A percentile compares a stretch with the other conserved stretches of the same genome.
Evolutionary conservation across 2,888 invertebrate species (phyloP).

Genomic region (Calliphora vomitoria): DNA sequence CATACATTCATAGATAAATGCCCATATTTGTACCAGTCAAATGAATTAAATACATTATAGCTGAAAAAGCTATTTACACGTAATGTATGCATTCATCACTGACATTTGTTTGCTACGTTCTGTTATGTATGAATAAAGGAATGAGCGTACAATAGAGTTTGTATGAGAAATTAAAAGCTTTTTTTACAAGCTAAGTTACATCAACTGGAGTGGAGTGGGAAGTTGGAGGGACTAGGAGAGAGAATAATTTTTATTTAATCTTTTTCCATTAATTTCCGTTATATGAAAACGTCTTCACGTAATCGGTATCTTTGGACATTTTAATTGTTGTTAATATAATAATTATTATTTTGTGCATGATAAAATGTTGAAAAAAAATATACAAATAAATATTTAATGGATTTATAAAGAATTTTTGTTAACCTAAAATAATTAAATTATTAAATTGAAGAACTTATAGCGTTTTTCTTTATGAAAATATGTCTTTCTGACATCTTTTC

Average conservation of each 20-base stretch:
- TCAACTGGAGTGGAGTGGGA: neutral
- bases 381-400: neutral
- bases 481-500: no score
- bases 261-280: conserved; percentile 36
- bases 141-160: neutral
- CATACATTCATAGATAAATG: neutral
- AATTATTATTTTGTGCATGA: conserved; percentile 13
- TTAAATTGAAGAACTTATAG: no score
- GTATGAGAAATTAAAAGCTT: conserved; percentile 32
- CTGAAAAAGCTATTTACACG: conserved; percentile 56
- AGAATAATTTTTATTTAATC: conserved; percentile 22
- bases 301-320: conserved; percentile 38
- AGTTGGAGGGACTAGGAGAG: neutral
- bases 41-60: conserved; percentile 40
- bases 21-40: conserved; percentile 19
- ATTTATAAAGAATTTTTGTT: no score
- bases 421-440: no score
- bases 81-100: conserved; percentile 66
- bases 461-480: no score
- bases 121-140: conserved; percentile 20
- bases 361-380: neutral
- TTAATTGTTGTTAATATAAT: conserved; percentile 50
- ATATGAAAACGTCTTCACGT: conserved; percentile 47
- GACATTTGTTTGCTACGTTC: conserved; percentile 45
- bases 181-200: neutral